Conservation (phyloP, 2,113 vertebrate genomes). For the Halcyon senegalensis region DNA sequence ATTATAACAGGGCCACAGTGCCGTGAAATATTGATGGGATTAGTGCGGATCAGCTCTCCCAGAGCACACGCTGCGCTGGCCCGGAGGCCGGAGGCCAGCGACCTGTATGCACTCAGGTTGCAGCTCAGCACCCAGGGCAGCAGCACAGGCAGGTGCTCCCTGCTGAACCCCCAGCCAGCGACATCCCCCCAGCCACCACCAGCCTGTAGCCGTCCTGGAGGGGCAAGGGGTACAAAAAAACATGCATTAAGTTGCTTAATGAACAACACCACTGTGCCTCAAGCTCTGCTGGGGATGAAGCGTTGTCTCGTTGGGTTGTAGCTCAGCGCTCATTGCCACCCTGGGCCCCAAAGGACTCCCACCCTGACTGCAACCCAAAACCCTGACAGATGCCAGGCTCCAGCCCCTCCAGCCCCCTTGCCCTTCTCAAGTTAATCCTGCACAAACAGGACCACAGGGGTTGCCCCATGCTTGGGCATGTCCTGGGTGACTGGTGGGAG, state of each 20-base stretch:
- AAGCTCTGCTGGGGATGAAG: neutral
- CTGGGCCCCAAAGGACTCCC: neutral
- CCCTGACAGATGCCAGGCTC: neutral
- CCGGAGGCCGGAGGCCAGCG: neutral
- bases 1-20: neutral
- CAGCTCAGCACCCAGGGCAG: rapidly evolving
- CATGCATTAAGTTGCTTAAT: neutral
- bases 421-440: neutral
- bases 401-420: neutral
- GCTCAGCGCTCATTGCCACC: neutral
- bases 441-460: neutral
- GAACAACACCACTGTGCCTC: neutral
- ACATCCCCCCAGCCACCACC: neutral
- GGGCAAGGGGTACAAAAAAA: rapidly evolving
- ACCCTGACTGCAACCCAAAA: neutral
- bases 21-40: slow-evolving; percentile 58
- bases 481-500: neutral
- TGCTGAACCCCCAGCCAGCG: neutral
- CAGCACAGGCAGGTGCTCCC: neutral
- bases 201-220: neutral
- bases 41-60: slow-evolving; percentile 43
- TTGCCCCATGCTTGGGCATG: too few relatives aligned
- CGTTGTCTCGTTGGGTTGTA: neutral
- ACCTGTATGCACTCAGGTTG: neutral
- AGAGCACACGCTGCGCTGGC: neutral